Evolutionary conservation across 2,113 vertebrate species (phyloP).

Genomic region (Epinephelus lanceolatus): DNA sequence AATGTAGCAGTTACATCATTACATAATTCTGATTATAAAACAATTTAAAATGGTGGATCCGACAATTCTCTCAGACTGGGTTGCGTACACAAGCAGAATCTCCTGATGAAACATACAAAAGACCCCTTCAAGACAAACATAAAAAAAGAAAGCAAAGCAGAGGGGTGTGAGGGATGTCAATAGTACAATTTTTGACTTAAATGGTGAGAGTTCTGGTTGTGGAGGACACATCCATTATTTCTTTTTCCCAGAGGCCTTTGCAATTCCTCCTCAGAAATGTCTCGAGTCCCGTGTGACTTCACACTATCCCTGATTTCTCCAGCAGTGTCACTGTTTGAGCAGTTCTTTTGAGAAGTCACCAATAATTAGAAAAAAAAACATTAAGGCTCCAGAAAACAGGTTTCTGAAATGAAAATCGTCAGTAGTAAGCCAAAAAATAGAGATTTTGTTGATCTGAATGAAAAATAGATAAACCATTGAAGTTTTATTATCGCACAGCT

Average conservation of each 20-base stretch:
- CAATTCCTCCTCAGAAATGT: constrained; percentile 78
- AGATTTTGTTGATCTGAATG: constrained; percentile 83
- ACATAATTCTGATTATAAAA: constrained; percentile 84
- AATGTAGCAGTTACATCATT: constrained; percentile 83
- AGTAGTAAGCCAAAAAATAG: constrained; percentile 85
- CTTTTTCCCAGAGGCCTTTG: constrained; percentile 80
- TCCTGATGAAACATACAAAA: constrained; percentile 83
- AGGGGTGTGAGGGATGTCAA: constrained; percentile 75
- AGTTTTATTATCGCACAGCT: constrained; percentile 79
- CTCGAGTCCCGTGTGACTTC: constrained; percentile 80
- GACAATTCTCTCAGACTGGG: constrained; percentile 79
- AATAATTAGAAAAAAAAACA: constrained; percentile 76
- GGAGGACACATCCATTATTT: constrained; percentile 73
- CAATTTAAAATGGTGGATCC: constrained; percentile 80
- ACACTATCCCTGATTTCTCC: constrained; percentile 85
- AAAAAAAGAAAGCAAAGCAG: constrained; percentile 85
- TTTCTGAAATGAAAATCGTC: constrained; percentile 84
- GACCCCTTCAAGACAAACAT: constrained; percentile 84
- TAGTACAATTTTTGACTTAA: constrained; percentile 78
- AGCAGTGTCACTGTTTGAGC: constrained; percentile 82
- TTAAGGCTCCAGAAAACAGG: constrained; percentile 84
- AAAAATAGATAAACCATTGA: constrained; percentile 84
- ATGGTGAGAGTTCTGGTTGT: constrained; percentile 72
- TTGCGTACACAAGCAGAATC: constrained; percentile 83
- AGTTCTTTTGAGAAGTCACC: constrained; percentile 82